Conservation (phyloP, 1,140 invertebrate genomes). For the Agrypnia vestita region DNA sequence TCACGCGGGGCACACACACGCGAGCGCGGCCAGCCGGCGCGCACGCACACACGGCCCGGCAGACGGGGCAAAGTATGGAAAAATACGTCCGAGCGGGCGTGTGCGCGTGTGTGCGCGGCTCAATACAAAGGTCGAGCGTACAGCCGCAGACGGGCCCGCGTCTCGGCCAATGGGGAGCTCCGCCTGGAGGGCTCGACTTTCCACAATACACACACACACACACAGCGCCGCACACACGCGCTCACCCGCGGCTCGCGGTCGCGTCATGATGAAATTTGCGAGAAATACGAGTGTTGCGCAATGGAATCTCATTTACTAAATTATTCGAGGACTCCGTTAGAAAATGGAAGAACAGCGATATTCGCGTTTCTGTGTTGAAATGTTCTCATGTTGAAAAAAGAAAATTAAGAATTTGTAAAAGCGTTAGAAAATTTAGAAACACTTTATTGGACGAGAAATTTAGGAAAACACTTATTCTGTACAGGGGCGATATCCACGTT, state of each 20-base stretch:
- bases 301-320: too few relatives aligned
- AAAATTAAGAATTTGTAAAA: too few relatives aligned
- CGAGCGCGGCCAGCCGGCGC: background rate
- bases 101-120: constrained; percentile 2
- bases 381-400: too few relatives aligned
- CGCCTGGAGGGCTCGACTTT: constrained; percentile 48
- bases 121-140: constrained; percentile 36
- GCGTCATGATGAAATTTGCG: background rate
- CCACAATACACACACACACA: constrained; percentile 40
- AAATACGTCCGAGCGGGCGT: background rate
- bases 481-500: too few relatives aligned
- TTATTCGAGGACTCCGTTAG: too few relatives aligned
- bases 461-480: too few relatives aligned
- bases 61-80: constrained; percentile 44
- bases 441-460: too few relatives aligned
- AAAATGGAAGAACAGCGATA: too few relatives aligned
- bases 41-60: background rate
- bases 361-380: too few relatives aligned
- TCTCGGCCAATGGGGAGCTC: constrained; percentile 40
- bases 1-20: constrained; percentile 17
- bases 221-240: background rate
- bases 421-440: too few relatives aligned
- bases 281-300: too few relatives aligned
- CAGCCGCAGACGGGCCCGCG: constrained; percentile 48
- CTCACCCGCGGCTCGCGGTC: constrained; percentile 23